These are phyloP conservation scores for Raja brachyura DNA, from an alignment of 2,113 vertebrate genomes.

Conservation along the genomic window DNA sequence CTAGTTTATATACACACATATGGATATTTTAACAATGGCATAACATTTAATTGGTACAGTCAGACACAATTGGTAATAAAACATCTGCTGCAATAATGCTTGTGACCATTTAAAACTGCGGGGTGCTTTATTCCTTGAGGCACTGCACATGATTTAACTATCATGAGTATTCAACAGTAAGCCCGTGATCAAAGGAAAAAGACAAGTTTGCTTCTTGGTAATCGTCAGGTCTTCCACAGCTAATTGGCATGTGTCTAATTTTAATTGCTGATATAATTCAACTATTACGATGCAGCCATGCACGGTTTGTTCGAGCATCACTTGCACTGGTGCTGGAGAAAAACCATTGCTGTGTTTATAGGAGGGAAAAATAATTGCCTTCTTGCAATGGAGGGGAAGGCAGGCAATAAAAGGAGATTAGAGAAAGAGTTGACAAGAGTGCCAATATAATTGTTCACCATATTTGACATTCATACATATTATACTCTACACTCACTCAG, in stretches of 20 bases:
- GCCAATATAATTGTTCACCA: background rate
- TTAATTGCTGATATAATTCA: background rate
- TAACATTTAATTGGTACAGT: conserved; percentile 19
- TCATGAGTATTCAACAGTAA: background rate
- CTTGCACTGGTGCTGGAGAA: background rate
- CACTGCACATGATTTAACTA: background rate
- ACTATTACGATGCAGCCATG: background rate
- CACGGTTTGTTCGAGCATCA: background rate
- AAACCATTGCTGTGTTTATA: background rate
- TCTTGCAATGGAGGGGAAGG: background rate
- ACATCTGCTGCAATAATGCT: conserved; percentile 19
- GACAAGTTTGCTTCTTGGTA: background rate
- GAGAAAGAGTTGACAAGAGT: background rate
- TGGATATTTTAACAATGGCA: background rate
- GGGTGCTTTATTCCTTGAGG: conserved; percentile 13
- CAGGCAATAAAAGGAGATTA: background rate
- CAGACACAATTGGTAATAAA: background rate
- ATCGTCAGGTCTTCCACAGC: background rate
- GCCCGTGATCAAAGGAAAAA: background rate
- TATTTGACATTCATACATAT: background rate
- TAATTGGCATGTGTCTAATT: background rate
- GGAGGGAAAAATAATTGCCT: background rate
- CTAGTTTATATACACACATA: background rate
- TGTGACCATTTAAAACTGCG: background rate
- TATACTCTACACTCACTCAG: background rate